A percentile compares a stretch with the other conserved stretches of the same genome.
Evolutionary conservation across 37 sponge, comb jelly and placozoan genomes (phyloP).

Genomic region (Oopsacas minuta): DNA sequence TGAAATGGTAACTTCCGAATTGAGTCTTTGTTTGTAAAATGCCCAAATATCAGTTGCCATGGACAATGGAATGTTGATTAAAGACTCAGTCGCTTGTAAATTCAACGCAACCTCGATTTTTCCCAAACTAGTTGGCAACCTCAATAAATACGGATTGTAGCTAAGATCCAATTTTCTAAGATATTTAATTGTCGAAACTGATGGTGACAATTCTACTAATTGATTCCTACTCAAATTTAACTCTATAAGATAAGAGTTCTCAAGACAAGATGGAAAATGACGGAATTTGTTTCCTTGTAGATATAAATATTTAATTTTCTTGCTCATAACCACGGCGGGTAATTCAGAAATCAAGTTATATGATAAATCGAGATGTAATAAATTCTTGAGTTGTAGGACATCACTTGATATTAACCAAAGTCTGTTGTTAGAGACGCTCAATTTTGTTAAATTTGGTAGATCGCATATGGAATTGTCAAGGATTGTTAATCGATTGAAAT

Average conservation of each 20-base stretch:
- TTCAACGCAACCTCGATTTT: neutral
- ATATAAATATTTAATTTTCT: neutral
- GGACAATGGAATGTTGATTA: neutral
- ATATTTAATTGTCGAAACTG: neutral
- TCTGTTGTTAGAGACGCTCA: neutral
- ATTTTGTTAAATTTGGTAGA: slow-evolving; percentile 8
- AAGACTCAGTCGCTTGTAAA: neutral
- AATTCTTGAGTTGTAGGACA: neutral
- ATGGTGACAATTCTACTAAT: neutral
- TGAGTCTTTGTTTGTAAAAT: neutral
- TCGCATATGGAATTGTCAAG: neutral
- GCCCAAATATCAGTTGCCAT: neutral
- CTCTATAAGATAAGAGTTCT: neutral
- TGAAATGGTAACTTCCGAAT: neutral
- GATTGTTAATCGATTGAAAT: slow-evolving; percentile 9
- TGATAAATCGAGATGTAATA: neutral
- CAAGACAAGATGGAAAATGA: slow-evolving; percentile 7
- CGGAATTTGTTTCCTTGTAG: neutral
- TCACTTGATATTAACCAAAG: slow-evolving; percentile 7
- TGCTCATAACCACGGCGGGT: neutral
- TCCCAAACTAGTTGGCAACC: neutral
- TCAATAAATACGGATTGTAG: neutral
- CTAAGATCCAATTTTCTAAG: neutral
- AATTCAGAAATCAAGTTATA: neutral
- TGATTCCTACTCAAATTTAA: neutral